These are phyloP conservation scores for Girardinus metallicus DNA, from an alignment of 2,797 vertebrate genomes.

Conservation along the genomic window DNA sequence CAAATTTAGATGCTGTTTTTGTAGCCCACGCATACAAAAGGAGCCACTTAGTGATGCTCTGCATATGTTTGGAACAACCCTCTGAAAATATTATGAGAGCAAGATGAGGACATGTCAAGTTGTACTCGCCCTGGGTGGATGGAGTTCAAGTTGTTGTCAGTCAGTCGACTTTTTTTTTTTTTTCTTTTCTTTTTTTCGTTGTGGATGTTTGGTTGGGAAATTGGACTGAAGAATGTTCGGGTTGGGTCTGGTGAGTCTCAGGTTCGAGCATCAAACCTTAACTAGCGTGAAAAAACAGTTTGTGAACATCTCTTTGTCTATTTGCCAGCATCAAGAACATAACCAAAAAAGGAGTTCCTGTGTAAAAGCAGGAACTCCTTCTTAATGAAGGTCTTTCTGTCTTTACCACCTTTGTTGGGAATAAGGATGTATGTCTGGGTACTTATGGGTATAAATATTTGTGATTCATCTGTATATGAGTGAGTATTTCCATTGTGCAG, in stretches of 20 bases:
- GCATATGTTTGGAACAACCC: slow-evolving; percentile 52
- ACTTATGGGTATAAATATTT: too few relatives aligned
- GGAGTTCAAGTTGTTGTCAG: slow-evolving; percentile 19
- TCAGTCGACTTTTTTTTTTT: slow-evolving; percentile 18
- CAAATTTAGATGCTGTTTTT: slow-evolving; percentile 68
- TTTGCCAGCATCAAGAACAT: neutral
- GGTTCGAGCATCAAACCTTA: neutral
- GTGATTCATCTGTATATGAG: too few relatives aligned
- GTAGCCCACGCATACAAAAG: slow-evolving; percentile 60
- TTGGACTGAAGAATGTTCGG: slow-evolving; percentile 1
- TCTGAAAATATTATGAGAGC: slow-evolving; percentile 61
- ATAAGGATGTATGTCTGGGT: too few relatives aligned
- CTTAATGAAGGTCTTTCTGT: neutral
- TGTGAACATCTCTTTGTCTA: neutral
- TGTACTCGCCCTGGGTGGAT: slow-evolving; percentile 24
- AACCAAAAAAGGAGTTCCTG: neutral
- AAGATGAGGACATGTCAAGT: slow-evolving; percentile 49
- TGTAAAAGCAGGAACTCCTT: neutral
- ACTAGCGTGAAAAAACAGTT: neutral
- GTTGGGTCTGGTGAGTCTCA: neutral
- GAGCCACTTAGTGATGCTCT: slow-evolving; percentile 60
- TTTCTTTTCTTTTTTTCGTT: too few relatives aligned
- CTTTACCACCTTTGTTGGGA: too few relatives aligned
- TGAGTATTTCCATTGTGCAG: too few relatives aligned
- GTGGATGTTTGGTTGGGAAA: slow-evolving; percentile 23